phyloP scores from a whole-genome alignment of 1,140 invertebrate genomes.

The Drosophila prosaltans region DNA sequence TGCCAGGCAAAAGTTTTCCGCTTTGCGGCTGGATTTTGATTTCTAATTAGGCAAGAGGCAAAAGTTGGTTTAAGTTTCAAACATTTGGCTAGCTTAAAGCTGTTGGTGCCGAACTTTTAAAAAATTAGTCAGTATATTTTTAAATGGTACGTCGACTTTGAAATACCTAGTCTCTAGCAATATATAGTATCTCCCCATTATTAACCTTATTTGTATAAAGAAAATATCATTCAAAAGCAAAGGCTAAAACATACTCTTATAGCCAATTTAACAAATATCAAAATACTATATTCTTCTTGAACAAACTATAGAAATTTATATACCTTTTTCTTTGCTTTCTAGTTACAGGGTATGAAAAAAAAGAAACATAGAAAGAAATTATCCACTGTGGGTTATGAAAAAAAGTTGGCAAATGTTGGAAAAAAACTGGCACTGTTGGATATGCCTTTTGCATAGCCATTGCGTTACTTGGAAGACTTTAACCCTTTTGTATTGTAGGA shows the following conservation, averaged over 20 bases:
- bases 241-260: too few species aligned
- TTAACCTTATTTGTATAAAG: too few species aligned
- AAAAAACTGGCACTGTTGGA: slow-evolving; percentile 37
- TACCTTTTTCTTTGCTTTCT: neutral
- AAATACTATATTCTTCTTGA: too few species aligned
- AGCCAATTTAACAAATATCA: too few species aligned
- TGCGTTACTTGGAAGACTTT: slow-evolving; percentile 43
- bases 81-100: slow-evolving; percentile 8
- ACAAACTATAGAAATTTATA: too few species aligned
- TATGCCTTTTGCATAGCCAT: slow-evolving; percentile 5
- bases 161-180: neutral
- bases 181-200: too few species aligned
- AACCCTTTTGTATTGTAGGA: slow-evolving; percentile 64
- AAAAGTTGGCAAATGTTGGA: slow-evolving; percentile 24
- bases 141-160: neutral
- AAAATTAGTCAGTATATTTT: neutral
- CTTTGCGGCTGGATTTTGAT: slow-evolving; percentile 69
- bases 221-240: too few species aligned
- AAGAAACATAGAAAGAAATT: slow-evolving; percentile 2
- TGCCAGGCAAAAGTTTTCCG: slow-evolving; percentile 57
- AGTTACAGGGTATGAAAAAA: neutral
- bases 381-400: neutral
- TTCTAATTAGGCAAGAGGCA: slow-evolving; percentile 67
- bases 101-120: neutral
- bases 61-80: slow-evolving; percentile 8